These are phyloP conservation scores for Zosterops pallidus DNA, from an alignment of 2,113 vertebrate genomes.

Conservation along the genomic window DNA sequence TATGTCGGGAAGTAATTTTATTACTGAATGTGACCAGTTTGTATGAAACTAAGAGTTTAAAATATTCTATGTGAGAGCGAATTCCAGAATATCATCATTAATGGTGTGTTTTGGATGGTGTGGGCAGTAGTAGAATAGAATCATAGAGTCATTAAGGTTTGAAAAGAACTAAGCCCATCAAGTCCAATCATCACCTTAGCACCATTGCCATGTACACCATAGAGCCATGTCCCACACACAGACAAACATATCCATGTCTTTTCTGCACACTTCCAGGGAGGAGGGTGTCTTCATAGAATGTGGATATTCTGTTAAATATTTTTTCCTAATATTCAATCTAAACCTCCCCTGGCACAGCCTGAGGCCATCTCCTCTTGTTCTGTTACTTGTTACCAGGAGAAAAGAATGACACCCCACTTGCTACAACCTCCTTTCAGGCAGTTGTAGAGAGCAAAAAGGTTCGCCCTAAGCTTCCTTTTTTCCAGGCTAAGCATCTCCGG, in stretches of 20 bases:
- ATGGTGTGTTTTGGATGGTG: not conserved
- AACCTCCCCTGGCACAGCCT: not conserved
- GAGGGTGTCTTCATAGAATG: not conserved
- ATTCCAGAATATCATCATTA: not conserved
- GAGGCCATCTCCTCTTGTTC: not conserved
- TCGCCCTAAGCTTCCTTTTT: accelerated
- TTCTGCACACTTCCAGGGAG: not conserved
- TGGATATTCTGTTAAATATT: not conserved
- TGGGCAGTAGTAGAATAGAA: not conserved
- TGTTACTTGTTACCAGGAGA: not conserved
- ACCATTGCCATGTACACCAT: not conserved
- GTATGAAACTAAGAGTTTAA: not conserved
- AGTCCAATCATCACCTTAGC: not conserved
- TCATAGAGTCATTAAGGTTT: not conserved
- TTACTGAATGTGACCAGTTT: not conserved
- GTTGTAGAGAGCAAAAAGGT: accelerated
- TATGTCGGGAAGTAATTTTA: not conserved
- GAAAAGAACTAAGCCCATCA: not conserved
- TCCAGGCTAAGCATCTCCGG: not conserved
- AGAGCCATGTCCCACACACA: not conserved
- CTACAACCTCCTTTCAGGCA: not conserved
- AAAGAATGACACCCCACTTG: not conserved
- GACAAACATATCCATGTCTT: not conserved
- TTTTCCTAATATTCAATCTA: not conserved
- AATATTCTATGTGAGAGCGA: accelerated